Percentiles rank a stretch among this genome's conserved stretches.
Evolutionary conservation across 2,113 vertebrate genomes (phyloP).

Genomic region (Trinectes maculatus): DNA sequence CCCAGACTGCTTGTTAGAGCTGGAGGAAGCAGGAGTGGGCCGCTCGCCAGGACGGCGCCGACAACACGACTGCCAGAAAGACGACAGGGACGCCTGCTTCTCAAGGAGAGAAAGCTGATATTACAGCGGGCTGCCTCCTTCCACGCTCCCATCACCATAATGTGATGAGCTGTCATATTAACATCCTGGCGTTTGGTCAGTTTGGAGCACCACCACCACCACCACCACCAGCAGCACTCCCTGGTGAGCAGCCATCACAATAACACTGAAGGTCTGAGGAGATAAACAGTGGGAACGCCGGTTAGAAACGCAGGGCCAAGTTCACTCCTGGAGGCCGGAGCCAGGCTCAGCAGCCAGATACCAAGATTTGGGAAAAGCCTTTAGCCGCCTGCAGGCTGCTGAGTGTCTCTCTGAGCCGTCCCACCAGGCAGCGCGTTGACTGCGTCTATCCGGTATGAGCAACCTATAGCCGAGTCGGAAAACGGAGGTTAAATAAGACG

Average conservation of each 20-base stretch:
- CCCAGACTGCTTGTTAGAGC: constrained; percentile 35
- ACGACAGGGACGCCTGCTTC: constrained; percentile 32
- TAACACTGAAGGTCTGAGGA: constrained; percentile 63
- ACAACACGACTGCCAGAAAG: constrained; percentile 36
- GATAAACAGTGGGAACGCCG: constrained; percentile 64
- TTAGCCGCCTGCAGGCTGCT: constrained; percentile 32
- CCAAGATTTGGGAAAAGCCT: constrained; percentile 31
- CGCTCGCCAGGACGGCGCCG: constrained; percentile 13
- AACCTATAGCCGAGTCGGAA: too few relatives aligned
- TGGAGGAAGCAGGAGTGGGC: constrained; percentile 31
- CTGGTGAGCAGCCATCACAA: constrained; percentile 63
- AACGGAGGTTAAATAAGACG: constrained; percentile 47
- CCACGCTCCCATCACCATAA: constrained; percentile 56
- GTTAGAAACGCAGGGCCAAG: constrained; percentile 19
- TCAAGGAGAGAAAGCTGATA: constrained; percentile 44
- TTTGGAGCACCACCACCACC: constrained; percentile 39
- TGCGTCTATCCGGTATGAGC: too few relatives aligned
- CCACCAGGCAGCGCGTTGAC: constrained; percentile 23
- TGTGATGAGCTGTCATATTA: constrained; percentile 64
- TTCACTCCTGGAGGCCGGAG: constrained; percentile 33
- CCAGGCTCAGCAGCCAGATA: constrained; percentile 42
- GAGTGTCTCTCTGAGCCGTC: constrained; percentile 27
- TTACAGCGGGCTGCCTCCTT: constrained; percentile 40
- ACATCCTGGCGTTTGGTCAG: constrained; percentile 56
- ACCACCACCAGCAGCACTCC: too few relatives aligned